A percentile compares a stretch with the other conserved stretches of the same genome.
These are phyloP conservation scores for Zygogramma bicolorata DNA, from an alignment of 2,888 invertebrate species.

Conservation along the genomic window DNA sequence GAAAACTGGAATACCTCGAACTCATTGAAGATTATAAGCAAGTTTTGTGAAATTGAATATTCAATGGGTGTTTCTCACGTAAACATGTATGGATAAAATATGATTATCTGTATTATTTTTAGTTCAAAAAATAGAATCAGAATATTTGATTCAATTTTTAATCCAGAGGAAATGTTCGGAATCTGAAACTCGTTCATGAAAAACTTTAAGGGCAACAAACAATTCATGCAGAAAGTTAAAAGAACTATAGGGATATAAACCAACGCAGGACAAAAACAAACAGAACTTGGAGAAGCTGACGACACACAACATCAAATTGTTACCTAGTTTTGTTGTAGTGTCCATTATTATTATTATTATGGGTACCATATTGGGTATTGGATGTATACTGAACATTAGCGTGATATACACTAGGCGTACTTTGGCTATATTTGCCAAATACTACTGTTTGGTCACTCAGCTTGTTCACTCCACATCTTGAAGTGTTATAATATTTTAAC, in stretches of 20 bases:
- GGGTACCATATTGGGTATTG: constrained; percentile 37
- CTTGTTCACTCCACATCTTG: constrained; percentile 42
- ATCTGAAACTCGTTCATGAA: background rate
- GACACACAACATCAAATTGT: constrained; percentile 28
- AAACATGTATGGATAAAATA: no score
- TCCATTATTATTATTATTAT: constrained; percentile 47
- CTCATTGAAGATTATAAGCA: no score
- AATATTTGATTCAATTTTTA: no score
- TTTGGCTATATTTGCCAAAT: constrained; percentile 52
- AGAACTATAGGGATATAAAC: background rate
- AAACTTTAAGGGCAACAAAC: background rate
- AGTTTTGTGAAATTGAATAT: no score
- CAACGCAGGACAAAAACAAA: constrained; percentile 13
- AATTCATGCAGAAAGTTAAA: constrained; percentile 12
- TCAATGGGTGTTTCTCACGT: no score
- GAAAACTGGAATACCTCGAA: no score
- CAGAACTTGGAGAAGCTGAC: constrained; percentile 24
- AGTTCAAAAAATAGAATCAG: no score
- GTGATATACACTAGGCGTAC: constrained; percentile 50
- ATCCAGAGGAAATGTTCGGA: no score
- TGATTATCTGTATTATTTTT: no score
- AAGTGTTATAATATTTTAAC: constrained; percentile 37
- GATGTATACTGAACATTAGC: constrained; percentile 39
- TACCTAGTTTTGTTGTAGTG: constrained; percentile 46
- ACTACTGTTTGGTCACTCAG: constrained; percentile 48